These are phyloP conservation scores for Nyctibius grandis DNA, from an alignment of 2,797 vertebrate species.

Conservation along the genomic window DNA sequence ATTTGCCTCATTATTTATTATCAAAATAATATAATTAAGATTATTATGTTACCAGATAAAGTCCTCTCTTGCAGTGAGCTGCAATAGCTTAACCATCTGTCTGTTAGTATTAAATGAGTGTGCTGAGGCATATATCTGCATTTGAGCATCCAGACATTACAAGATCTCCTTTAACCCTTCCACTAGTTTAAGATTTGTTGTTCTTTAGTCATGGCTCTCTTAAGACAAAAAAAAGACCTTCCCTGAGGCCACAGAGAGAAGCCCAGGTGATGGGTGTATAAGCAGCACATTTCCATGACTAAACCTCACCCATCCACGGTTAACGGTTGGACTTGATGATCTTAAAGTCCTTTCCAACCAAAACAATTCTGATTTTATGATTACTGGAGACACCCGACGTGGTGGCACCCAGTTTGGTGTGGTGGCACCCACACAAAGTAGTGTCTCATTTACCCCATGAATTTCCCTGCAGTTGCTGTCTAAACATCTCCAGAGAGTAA, in stretches of 20 bases:
- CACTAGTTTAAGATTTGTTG: not conserved
- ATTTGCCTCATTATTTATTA: not conserved
- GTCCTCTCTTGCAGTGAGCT: not conserved
- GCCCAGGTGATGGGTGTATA: not conserved
- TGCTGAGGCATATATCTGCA: not conserved
- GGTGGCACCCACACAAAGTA: not conserved
- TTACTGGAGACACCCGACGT: not conserved
- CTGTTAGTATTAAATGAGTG: not conserved
- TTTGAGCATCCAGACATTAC: not conserved
- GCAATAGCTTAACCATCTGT: not conserved
- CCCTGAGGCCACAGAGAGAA: not conserved
- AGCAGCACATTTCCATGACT: not conserved
- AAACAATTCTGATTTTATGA: too few species aligned
- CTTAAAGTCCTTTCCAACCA: too few species aligned
- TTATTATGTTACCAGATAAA: not conserved
- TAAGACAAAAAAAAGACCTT: not conserved
- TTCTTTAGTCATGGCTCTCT: not conserved
- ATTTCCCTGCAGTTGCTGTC: not conserved
- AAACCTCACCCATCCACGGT: not conserved
- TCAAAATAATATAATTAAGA: not conserved
- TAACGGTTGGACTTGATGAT: too few species aligned
- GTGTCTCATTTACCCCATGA: not conserved
- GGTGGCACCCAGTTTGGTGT: not conserved
- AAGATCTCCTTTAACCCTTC: not conserved
- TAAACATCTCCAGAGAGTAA: not conserved